Percentiles rank a stretch among this genome's conserved stretches.
These are phyloP conservation scores for Allobates femoralis DNA, from an alignment of 2,797 vertebrate species.

Conservation along the genomic window DNA sequence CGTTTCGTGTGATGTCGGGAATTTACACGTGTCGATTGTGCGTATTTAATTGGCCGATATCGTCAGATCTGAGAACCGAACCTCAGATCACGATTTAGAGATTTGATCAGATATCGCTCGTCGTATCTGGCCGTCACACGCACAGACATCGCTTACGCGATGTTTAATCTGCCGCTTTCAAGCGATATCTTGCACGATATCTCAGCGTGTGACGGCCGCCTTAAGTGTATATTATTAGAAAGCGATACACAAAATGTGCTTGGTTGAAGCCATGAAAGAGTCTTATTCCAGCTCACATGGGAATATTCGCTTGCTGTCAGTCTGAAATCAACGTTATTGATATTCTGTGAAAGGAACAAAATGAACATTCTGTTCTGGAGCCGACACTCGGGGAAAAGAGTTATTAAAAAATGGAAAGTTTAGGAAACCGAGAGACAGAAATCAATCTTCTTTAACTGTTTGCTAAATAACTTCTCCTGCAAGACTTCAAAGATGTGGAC, in stretches of 20 bases:
- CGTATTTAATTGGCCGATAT: no score
- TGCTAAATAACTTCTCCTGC: neutral
- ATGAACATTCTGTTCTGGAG: constrained; percentile 53
- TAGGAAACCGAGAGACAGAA: constrained; percentile 33
- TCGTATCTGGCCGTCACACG: no score
- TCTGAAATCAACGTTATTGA: constrained; percentile 58
- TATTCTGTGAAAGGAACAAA: constrained; percentile 53
- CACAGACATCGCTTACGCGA: no score
- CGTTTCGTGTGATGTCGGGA: no score
- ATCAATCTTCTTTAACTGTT: constrained; percentile 45
- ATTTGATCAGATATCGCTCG: no score
- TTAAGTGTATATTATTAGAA: neutral
- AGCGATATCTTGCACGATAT: no score
- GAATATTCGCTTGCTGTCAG: constrained; percentile 36
- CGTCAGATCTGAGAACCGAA: no score
- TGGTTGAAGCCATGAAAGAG: constrained; percentile 1
- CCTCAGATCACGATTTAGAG: no score
- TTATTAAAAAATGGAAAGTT: constrained; percentile 62
- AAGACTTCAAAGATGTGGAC: neutral
- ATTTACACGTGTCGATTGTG: no score
- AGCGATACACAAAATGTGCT: neutral
- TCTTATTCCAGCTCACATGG: constrained; percentile 2
- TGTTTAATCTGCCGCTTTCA: no score
- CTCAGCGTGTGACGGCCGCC: no score
- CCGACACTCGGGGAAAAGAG: constrained; percentile 42